Evolutionary conservation across 2,797 vertebrate genomes (phyloP), one percentile per base, ranked within the genome.

Genomic region (Thalassophryne amazonica): DNA sequence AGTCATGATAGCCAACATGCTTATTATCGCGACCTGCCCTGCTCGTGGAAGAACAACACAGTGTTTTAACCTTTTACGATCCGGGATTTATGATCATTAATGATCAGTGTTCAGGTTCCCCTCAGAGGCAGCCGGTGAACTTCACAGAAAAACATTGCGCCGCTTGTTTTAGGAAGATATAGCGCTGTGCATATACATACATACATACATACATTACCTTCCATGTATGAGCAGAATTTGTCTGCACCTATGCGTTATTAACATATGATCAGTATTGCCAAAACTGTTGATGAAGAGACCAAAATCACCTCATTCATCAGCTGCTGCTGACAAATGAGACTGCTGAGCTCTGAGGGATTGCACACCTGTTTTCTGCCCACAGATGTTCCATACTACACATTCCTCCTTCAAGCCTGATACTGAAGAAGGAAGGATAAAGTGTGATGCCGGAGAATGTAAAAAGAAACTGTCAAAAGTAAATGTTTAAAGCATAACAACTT

Each of bases 21-120:
- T 80, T 78, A 86, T 86, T 85, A 87, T 75, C 70, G 48, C 64
- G 64, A 68, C 80, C 75, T 74, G 67, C 70, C 78, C 52, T 57
- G 33, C 42, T 49, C 60, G 72, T 64, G 65, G 1, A 58, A 69
- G 55, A 23, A 10, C 16, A 65, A 45, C 57, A 35, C 27, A n/a
- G 12, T 14, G 9, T 23, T 61, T 35, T 36, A 4, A n/a, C 19
- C 20, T 33, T 68, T 73, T 59, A 68, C 6, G 7, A 77, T 43
- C 49, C 67, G 52, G 46, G 73, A 70, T 41, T 62, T 43, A 45
- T 50, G 22, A 58, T 53, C 69, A 51, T 60, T 52, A 69, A 63
- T 36, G 21, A 58, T 47, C 19, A 1, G 4, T 4, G 39, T 38
- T 62, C 46, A 38, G 34, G 69, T 48, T 70, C 42, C 61, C 34